phyloP scores from a whole-genome alignment of 2,797 vertebrate genomes.

The Sebastes hubbsi region DNA sequence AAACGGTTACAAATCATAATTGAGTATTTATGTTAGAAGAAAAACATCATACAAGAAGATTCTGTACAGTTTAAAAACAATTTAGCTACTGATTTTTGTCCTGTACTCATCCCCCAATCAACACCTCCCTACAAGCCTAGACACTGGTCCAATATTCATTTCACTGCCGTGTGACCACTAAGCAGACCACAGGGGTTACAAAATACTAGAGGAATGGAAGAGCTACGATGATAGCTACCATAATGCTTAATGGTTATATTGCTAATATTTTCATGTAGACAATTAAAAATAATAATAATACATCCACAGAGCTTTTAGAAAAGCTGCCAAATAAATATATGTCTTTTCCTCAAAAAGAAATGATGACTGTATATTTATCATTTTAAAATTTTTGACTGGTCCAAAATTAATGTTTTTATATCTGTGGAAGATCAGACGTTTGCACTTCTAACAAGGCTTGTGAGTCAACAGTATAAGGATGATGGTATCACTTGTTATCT shows the following conservation, averaged over 20 bases:
- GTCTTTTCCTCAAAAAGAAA: too few species aligned
- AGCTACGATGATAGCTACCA: not conserved
- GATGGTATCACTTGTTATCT: too few species aligned
- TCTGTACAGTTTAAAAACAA: not conserved
- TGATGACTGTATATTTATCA: too few species aligned
- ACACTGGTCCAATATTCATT: not conserved
- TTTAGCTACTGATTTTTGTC: not conserved
- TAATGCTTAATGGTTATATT: not conserved
- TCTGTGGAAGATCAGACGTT: too few species aligned
- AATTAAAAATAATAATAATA: too few species aligned
- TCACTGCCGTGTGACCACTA: not conserved
- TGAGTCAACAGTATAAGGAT: too few species aligned
- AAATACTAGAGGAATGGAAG: not conserved
- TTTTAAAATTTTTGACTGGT: too few species aligned
- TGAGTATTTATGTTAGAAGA: not conserved
- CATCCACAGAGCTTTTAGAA: too few species aligned
- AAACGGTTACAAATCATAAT: too few species aligned
- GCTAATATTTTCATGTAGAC: accelerated
- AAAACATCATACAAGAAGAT: not conserved
- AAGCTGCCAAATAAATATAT: too few species aligned
- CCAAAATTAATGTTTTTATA: too few species aligned
- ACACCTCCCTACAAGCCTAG: not conserved
- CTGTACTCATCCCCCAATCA: not conserved
- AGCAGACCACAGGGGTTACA: not conserved
- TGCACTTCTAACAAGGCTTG: too few species aligned